Percentiles rank a stretch among this genome's conserved stretches.
Evolutionary conservation across 1,140 invertebrate species (phyloP).

Genomic region (Whitmania pigra): DNA sequence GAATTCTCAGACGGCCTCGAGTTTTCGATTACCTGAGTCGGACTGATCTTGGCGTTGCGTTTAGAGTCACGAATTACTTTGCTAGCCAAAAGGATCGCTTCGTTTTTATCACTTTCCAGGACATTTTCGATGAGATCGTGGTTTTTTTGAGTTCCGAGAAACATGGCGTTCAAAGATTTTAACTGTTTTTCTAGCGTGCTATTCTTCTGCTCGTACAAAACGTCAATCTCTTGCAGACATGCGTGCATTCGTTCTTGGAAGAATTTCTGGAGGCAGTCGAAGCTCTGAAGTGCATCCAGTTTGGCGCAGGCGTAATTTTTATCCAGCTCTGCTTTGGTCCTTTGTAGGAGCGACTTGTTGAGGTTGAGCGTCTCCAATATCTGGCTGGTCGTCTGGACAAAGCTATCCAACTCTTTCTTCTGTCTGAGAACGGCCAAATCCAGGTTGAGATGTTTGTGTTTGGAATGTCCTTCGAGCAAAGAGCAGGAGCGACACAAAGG

Average conservation of each 20-base stretch:
- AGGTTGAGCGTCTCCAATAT: background rate
- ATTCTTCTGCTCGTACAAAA: background rate
- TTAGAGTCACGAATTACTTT: too few species aligned
- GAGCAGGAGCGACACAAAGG: background rate
- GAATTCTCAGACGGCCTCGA: background rate
- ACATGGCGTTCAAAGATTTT: background rate
- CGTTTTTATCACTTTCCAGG: background rate
- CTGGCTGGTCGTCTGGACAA: background rate
- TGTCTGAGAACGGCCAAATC: background rate
- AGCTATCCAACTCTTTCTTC: background rate
- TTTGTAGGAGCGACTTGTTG: background rate
- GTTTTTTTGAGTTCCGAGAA: background rate
- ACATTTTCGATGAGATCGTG: constrained; percentile 1
- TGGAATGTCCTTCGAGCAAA: background rate
- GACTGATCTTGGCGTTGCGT: background rate
- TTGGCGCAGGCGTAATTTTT: background rate
- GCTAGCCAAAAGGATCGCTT: background rate
- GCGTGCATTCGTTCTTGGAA: background rate
- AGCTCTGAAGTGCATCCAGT: background rate
- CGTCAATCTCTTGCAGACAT: background rate
- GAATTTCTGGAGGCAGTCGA: background rate
- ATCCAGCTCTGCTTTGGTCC: background rate
- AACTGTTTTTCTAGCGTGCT: background rate
- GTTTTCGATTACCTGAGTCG: background rate
- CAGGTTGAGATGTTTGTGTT: background rate